Conservation (phyloP, 2,888 invertebrate genomes). For the Junonia oenone region DNA sequence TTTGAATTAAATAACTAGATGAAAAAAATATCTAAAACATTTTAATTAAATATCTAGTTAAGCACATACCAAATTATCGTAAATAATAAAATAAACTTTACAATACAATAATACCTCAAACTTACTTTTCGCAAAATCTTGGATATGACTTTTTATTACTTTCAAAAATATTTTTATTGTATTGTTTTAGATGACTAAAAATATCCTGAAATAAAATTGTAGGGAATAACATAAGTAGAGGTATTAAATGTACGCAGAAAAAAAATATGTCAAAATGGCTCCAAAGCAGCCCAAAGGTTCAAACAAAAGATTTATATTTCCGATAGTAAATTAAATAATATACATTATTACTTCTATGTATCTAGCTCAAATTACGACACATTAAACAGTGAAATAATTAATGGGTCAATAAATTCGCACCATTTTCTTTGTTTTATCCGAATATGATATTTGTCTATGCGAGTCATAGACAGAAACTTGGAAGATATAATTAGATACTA, state of each 20-base stretch:
- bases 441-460: not conserved
- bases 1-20: not conserved
- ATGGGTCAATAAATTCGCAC: not conserved
- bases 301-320: not conserved
- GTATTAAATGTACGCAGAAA: not conserved
- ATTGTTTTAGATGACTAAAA: no score
- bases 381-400: not conserved
- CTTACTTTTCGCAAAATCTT: not conserved
- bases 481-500: no score
- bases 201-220: no score
- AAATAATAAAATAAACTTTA: not conserved
- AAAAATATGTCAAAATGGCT: not conserved
- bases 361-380: not conserved
- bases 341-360: not conserved
- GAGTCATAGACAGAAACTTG: not conserved
- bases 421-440: not conserved
- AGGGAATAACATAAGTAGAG: not conserved
- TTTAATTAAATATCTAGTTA: not conserved
- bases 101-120: not conserved
- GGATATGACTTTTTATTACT: not conserved
- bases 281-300: no score
- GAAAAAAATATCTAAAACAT: not conserved
- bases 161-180: no score
- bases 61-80: not conserved
- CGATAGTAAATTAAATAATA: not conserved